Evolutionary conservation across 2,113 vertebrate species (phyloP).

Genomic region (Scartelaos histophorus): DNA sequence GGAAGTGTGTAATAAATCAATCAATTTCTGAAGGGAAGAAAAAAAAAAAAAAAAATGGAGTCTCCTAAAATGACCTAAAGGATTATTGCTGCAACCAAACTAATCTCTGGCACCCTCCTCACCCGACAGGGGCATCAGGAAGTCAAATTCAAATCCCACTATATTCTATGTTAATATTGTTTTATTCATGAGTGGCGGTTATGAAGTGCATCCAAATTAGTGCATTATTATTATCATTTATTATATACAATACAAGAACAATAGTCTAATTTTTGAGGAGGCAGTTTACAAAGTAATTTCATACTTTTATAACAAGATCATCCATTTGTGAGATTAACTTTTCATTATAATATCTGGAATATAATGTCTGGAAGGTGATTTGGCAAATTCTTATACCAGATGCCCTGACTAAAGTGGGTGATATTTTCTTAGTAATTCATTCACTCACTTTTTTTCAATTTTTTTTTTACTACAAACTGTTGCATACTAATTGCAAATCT

Average conservation of each 20-base stretch:
- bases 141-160: not conserved
- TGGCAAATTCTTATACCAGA: too few species aligned
- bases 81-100: conserved; percentile 14
- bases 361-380: too few species aligned
- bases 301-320: too few species aligned
- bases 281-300: too few species aligned
- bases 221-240: not conserved
- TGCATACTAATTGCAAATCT: too few species aligned
- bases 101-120: conserved; percentile 40
- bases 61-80: conserved; percentile 37
- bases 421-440: too few species aligned
- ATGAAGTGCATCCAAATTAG: too few species aligned
- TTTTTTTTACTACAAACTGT: not conserved
- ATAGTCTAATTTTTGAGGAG: not conserved
- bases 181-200: not conserved
- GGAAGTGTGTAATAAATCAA: not conserved
- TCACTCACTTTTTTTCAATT: too few species aligned
- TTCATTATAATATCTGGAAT: too few species aligned
- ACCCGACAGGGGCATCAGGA: not conserved
- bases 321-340: too few species aligned
- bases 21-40: not conserved
- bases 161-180: not conserved
- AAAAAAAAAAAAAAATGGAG: not conserved
- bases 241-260: too few species aligned
- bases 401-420: too few species aligned